Percentiles rank a stretch among this genome's conserved stretches.
Conservation (phyloP, 2,888 invertebrate genomes). For the Drosophila yooni region DNA sequence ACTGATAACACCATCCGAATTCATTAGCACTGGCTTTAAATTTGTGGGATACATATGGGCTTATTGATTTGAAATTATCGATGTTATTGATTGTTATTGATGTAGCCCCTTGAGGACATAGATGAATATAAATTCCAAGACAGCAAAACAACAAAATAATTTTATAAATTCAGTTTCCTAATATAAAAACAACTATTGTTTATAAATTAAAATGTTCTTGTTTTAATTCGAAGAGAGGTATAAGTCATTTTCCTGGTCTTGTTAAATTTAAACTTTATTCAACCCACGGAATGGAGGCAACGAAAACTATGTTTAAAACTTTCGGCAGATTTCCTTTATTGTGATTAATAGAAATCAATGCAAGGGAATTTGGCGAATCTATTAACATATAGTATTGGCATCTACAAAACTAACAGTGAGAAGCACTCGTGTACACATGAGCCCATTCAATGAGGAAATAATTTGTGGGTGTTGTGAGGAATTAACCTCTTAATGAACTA, state of each 20-base stretch:
- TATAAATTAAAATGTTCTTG: not conserved
- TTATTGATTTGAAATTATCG: not conserved
- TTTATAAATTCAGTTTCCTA: not conserved
- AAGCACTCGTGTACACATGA: constrained; percentile 13
- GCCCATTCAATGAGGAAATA: constrained; percentile 33
- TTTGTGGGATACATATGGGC: too few relatives aligned
- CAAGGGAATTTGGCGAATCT: not conserved
- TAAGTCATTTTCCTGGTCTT: too few relatives aligned
- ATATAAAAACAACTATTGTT: not conserved
- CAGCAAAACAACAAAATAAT: not conserved
- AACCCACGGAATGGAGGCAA: not conserved
- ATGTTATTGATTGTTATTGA: not conserved
- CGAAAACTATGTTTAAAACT: not conserved
- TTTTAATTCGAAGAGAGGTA: too few relatives aligned
- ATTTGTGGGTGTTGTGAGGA: constrained; percentile 84
- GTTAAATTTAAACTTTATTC: not conserved
- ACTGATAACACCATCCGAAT: too few relatives aligned
- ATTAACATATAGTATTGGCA: constrained; percentile 5
- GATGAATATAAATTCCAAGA: not conserved
- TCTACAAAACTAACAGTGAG: constrained; percentile 1
- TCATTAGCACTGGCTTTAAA: too few relatives aligned
- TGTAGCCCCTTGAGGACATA: not conserved
- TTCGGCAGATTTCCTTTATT: not conserved
- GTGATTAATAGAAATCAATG: not conserved
- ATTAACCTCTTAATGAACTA: constrained; percentile 86